Evolutionary conservation across 2,113 vertebrate species (phyloP).

Genomic region (Xiphophorus hellerii): DNA sequence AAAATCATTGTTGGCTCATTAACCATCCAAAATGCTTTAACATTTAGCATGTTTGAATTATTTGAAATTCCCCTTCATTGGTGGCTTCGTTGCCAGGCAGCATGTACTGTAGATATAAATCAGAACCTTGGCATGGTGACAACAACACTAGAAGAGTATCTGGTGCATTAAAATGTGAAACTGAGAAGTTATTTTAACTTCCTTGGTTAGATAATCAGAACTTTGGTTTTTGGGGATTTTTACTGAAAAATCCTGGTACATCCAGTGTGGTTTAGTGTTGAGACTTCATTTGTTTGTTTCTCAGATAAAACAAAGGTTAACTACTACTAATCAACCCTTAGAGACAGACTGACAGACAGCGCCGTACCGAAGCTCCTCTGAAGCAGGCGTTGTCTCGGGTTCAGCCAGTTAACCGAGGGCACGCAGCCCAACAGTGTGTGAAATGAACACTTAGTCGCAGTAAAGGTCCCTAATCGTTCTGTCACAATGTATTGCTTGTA

Average conservation of each 20-base stretch:
- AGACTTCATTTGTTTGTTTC: not conserved
- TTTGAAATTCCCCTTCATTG: too few species aligned
- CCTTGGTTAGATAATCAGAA: not conserved
- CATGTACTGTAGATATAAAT: not conserved
- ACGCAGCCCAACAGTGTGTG: slow-evolving; percentile 32
- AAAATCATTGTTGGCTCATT: too few species aligned
- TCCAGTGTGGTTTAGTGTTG: not conserved
- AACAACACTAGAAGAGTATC: not conserved
- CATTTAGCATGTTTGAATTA: too few species aligned
- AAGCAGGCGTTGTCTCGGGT: slow-evolving; percentile 5
- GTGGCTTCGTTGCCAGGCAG: not conserved
- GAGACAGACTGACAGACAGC: not conserved
- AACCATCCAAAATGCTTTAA: too few species aligned
- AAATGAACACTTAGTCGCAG: slow-evolving; percentile 49
- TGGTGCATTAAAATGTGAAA: not conserved
- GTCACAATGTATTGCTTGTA: slow-evolving; percentile 58
- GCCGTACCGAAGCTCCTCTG: not conserved
- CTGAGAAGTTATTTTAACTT: not conserved
- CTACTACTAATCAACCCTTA: slow-evolving; percentile 9
- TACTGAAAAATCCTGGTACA: too few species aligned
- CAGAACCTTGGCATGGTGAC: not conserved
- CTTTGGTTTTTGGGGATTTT: not conserved
- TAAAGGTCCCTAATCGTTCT: slow-evolving; percentile 50
- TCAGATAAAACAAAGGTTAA: not conserved
- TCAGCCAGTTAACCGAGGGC: slow-evolving; percentile 28